Evolutionary conservation across 2,888 invertebrate genomes (phyloP), one percentile per base, ranked within the genome.

Genomic region (Sinodicranocentrus sp.): DNA sequence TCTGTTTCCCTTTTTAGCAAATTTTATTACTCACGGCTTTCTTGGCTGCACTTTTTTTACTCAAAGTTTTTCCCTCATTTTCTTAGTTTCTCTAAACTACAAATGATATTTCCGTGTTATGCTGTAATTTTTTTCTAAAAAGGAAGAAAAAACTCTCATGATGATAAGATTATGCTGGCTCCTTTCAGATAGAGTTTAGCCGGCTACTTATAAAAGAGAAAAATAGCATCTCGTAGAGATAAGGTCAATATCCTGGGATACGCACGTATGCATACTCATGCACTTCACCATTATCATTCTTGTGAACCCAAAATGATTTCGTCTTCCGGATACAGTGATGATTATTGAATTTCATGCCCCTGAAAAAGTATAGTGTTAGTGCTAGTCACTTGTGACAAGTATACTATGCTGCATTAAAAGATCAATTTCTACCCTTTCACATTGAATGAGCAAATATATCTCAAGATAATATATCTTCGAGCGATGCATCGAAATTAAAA

Each of bases 11-110:
- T 21, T 23, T 54, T 68, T 57, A 57, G 57, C 77, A 77, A 77
- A 77, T 77, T 77, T 77, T 77, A 77, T 77, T 77, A 77, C 77
- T 77, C 68, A 77, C 77, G 77, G 77, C 65, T 65, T 48, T 68
- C 21, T 67, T 77, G 43, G 39, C 67, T 67, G 77, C 77, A 59
- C 28, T 63, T 65, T 77, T 67, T 59, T n/a, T n/a, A n/a, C 52
- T 17, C 48, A 6, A 15, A 76, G 33, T 68, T 77, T 52, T 26
- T 23, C 57, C 13, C 48, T 33, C 48, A 25, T 61, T 54, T 70
- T 10, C 63, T 63, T 26, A 17, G 17, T 23, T 39, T 39, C 39
- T 39, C 39, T 39, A 65, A 65, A 65, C 26, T 68, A 28, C 13
- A 78, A 78, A 78, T 78, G 68, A 70, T 78, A 78, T 68, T 78